Base-by-base conservation (phyloP, 2,797 vertebrate species). In the Rhodeus uyekii region DNA sequence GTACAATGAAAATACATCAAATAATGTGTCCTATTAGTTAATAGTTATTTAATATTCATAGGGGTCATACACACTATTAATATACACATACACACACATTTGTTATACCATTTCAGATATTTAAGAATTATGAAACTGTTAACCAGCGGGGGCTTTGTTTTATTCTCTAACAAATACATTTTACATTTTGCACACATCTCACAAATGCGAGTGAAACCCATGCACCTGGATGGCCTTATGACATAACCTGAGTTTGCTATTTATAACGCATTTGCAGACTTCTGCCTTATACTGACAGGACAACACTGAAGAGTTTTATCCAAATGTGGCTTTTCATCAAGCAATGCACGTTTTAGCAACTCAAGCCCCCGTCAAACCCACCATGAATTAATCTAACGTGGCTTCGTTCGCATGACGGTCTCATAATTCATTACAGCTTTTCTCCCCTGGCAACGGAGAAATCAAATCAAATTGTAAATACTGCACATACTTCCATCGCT, bases 401-500 rank as follows among this genome's bases (percentile, higher is more conserved):
- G 44, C 81, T 83, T 85, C 87, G 85, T 55, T 89, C 88, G 87
- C 84, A 84, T 83, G 87, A 90, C 77, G 89, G 88, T 89, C 84
- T 84, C 85, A 88, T 90, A 89, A 93, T 92, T 93, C 91, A 92
- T 86, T 79, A 87, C 87, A 89, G 87, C 83, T 84, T 73, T 36
- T 89, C 91, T 90, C 91, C 84, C 86, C 89, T 80, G 87, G 89
- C 89, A 84, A 89, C 73, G 78, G 65, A 88, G 87, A 88, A 93
- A 93, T 94, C 86, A 87, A 93, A 93, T 93, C 89, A 93, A 87
- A 89, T 90, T 85, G 87, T 91, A 91, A 93, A 93, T 90, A 90
- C 83, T 89, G 85, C 83, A 80, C 89, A 87, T 89, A 87, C 89
- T 93, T 89, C 89, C 88, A 87, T 91, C 86, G 90, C 86, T 83